Base-by-base conservation (phyloP, 2,888 invertebrate genomes). In the Yponomeuta cagnagella region DNA sequence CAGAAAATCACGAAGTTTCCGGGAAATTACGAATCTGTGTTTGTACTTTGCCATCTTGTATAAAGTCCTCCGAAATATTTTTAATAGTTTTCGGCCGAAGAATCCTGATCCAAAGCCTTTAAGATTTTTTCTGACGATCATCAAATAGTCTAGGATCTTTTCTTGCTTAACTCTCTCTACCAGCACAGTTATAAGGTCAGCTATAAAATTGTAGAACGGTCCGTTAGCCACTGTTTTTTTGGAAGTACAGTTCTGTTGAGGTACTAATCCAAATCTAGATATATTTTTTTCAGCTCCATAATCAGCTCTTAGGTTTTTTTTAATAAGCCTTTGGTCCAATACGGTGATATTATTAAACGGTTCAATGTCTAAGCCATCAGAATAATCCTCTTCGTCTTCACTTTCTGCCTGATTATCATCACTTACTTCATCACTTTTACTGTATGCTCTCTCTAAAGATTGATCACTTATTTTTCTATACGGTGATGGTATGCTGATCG, bases 391-490 rank as follows among this genome's bases (percentile, higher is more conserved):
- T n/a, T 30, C 23, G 8, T 30, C 63, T 23, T 23, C 23, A 23
- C 23, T 23, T 23, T 23, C 23, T 23, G 23, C 23, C 23, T 1
- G 23, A 23, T 23, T 23, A 63, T 3, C 23, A 63, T 30, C n/a
- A n/a, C n/a, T 63, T 5, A 30, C 63, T 63, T 23, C 63, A 63
- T 80, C 75, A 2, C 78, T 73, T 63, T 80, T 78, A 15, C 79
- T 84, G 74, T 33, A 76, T 74, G 3, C 8, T 43, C 43, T 4
- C 43, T 43, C 43, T 43, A 43, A 8, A 43, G 9, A 6, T 43
- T 43, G 3, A 43, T 43, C 43, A 43, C 43, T 43, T 43, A 43
- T 43, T 43, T 43, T 43, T 3, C 6, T 6, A 43, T 4, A 33
- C 33, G 33, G 3, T 5, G 33, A 33, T 33, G 33, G 33, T 33